Percentiles rank a stretch among this genome's conserved stretches.
Conservation (phyloP, 2,888 invertebrate genomes). For the Papilio demoleus region DNA sequence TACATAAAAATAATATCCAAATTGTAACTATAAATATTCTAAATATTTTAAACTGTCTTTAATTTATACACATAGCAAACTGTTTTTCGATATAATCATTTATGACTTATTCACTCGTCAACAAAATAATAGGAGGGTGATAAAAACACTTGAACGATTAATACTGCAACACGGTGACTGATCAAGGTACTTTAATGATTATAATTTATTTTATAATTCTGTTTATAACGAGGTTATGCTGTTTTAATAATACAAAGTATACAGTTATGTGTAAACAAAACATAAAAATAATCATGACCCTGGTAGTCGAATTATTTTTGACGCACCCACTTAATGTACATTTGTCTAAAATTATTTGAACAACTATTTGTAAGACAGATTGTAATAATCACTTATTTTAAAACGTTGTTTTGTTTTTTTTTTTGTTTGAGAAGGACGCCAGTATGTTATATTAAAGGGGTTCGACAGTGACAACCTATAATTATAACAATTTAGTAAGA, state of each 20-base stretch:
- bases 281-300: not conserved
- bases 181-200: slow-evolving; percentile 10
- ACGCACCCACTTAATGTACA: too few species aligned
- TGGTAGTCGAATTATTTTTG: too few species aligned
- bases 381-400: not conserved
- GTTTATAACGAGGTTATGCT: not conserved
- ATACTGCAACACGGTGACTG: slow-evolving; percentile 10
- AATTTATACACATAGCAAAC: not conserved
- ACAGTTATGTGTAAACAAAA: not conserved
- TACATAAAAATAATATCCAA: too few species aligned
- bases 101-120: not conserved
- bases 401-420: not conserved
- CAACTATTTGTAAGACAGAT: not conserved
- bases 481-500: not conserved
- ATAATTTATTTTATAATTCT: slow-evolving; percentile 10
- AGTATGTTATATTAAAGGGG: too few species aligned
- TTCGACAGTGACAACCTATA: not conserved
- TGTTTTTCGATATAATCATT: not conserved
- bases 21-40: too few species aligned
- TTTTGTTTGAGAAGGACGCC: too few species aligned
- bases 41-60: too few species aligned
- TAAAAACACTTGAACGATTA: slow-evolving; percentile 28
- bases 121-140: slow-evolving; percentile 3
- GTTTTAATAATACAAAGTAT: not conserved
- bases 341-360: too few species aligned